phyloP scores from a whole-genome alignment of 2,797 vertebrate species.

The Arremon brunneinucha region DNA sequence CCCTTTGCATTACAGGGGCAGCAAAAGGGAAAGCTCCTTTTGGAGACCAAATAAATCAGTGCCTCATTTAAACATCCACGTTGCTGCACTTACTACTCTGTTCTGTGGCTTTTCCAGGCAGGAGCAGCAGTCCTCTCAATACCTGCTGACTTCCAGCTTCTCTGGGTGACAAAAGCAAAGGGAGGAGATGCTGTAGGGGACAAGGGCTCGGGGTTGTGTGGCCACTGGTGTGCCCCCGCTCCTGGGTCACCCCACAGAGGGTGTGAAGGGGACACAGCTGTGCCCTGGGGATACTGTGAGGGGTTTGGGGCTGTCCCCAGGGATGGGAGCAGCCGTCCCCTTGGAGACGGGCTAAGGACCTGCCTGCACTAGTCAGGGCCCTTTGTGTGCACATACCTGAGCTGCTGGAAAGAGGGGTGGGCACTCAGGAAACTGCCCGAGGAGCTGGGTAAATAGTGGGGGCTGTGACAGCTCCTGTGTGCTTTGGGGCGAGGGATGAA shows the following conservation, averaged over 20 bases:
- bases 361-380: background rate
- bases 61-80: rapidly evolving
- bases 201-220: rapidly evolving
- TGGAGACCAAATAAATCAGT: background rate
- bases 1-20: background rate
- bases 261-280: rapidly evolving
- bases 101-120: rapidly evolving
- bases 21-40: background rate
- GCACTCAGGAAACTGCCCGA: background rate
- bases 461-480: background rate
- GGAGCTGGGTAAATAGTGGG: background rate
- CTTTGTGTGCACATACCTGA: slow-evolving; percentile 48
- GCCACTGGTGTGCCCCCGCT: background rate
- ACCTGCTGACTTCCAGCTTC: background rate
- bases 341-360: background rate
- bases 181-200: background rate
- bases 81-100: background rate
- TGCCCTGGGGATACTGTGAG: background rate
- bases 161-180: background rate
- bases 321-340: background rate
- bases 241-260: background rate
- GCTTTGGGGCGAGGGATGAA: background rate
- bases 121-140: background rate
- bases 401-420: background rate
- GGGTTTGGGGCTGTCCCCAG: background rate